Conservation (phyloP, 2,888 invertebrate species). For the Pycnomerus fuliginosus region DNA sequence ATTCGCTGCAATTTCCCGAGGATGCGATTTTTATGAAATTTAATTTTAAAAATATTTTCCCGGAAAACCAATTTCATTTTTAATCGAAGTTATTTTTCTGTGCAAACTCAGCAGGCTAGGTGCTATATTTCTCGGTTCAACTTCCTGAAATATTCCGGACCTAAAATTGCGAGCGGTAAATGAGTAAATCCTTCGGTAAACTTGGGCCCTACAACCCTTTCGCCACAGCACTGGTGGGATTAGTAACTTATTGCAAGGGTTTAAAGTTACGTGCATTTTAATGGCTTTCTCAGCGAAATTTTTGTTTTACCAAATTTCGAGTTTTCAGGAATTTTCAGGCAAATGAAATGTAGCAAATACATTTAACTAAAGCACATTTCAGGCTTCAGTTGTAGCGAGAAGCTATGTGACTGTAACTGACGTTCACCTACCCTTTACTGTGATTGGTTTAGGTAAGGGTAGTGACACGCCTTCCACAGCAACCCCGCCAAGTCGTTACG, state of each 20-base stretch:
- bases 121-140: constrained; percentile 16
- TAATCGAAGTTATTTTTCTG: constrained; percentile 15
- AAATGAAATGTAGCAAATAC: constrained; percentile 32
- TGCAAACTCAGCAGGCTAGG: constrained; percentile 7
- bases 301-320: neutral
- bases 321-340: constrained; percentile 1
- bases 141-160: constrained; percentile 20
- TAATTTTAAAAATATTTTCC: neutral
- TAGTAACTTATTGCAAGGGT: constrained; percentile 43
- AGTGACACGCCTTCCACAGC: constrained; percentile 36
- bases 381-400: constrained; percentile 47
- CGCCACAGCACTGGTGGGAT: constrained; percentile 42
- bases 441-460: constrained; percentile 41
- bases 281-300: constrained; percentile 1
- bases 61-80: constrained; percentile 11
- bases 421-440: constrained; percentile 40
- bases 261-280: constrained; percentile 21
- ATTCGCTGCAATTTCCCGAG: too few relatives aligned
- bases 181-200: constrained; percentile 45
- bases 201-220: constrained; percentile 43
- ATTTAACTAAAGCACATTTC: constrained; percentile 46
- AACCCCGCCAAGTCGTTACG: constrained; percentile 50
- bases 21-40: too few relatives aligned
- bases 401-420: constrained; percentile 50
- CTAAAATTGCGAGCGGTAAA: constrained; percentile 31